These are phyloP conservation scores for Encarsia formosa DNA, from an alignment of 2,888 invertebrate species.

Conservation along the genomic window DNA sequence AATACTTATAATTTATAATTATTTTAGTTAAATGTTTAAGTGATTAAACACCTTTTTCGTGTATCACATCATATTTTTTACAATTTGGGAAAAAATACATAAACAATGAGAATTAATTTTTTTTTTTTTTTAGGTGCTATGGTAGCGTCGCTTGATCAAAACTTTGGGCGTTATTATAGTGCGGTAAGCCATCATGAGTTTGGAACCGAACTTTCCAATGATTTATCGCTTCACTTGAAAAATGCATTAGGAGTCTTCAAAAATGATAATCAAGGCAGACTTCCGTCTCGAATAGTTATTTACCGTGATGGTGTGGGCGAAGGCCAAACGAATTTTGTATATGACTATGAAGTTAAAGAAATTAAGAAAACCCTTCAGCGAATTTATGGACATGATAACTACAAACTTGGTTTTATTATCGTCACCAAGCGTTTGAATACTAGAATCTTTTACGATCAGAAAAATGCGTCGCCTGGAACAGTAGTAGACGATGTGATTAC, in stretches of 20 bases:
- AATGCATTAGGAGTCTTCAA: conserved; percentile 55
- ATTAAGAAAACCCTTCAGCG: conserved; percentile 57
- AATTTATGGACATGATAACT: conserved; percentile 57
- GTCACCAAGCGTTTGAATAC: conserved; percentile 86
- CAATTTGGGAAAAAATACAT: no score
- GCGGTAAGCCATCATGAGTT: conserved; percentile 67
- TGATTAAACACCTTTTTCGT: no score
- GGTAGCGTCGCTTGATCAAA: conserved; percentile 64
- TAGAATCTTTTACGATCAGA: conserved; percentile 58
- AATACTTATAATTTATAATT: no score
- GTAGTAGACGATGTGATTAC: conserved; percentile 82
- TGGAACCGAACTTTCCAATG: conserved; percentile 72
- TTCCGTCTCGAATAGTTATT: conserved; percentile 71
- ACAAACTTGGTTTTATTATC: conserved; percentile 69
- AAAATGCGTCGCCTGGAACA: conserved; percentile 79
- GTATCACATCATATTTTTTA: no score
- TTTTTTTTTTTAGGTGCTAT: conserved; percentile 60
- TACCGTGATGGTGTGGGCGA: conserved; percentile 95
- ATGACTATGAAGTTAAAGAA: conserved; percentile 66
- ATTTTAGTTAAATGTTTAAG: no score
- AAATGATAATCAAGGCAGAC: conserved; percentile 44
- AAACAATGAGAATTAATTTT: no score
- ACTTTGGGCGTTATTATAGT: conserved; percentile 67
- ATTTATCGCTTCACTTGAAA: conserved; percentile 63
- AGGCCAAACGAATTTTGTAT: conserved; percentile 76